Conservation (phyloP, 2,797 vertebrate genomes). For the Emys orbicularis region DNA sequence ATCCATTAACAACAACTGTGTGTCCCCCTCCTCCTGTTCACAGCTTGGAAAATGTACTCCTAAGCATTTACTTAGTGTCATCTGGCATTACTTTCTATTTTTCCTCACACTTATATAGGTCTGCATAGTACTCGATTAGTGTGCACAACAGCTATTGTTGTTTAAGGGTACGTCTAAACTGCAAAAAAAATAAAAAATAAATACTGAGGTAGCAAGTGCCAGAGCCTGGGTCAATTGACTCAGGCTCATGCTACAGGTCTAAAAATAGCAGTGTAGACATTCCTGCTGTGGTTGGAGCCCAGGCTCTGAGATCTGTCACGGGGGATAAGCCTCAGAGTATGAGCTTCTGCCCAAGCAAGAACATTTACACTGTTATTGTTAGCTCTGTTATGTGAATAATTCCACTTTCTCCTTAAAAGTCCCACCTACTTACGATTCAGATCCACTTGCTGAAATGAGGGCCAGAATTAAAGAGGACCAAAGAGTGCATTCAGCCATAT, state of each 20-base stretch:
- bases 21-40: background rate
- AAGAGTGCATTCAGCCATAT: background rate
- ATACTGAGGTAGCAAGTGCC: background rate
- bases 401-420: background rate
- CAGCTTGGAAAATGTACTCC: background rate
- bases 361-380: background rate
- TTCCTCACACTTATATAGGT: background rate
- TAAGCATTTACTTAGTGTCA: background rate
- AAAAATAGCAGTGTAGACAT: background rate
- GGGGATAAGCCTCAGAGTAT: background rate
- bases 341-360: background rate
- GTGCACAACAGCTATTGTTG: background rate
- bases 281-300: background rate
- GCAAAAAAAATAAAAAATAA: background rate
- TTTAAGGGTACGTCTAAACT: background rate
- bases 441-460: background rate
- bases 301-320: background rate
- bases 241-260: background rate
- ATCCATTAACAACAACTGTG: rapidly evolving
- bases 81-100: background rate
- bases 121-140: background rate
- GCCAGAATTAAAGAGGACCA: background rate
- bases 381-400: background rate
- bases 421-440: background rate
- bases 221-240: background rate